These are phyloP conservation scores for Eutrigla gurnardus DNA, from an alignment of 2,797 vertebrate species.

Conservation along the genomic window DNA sequence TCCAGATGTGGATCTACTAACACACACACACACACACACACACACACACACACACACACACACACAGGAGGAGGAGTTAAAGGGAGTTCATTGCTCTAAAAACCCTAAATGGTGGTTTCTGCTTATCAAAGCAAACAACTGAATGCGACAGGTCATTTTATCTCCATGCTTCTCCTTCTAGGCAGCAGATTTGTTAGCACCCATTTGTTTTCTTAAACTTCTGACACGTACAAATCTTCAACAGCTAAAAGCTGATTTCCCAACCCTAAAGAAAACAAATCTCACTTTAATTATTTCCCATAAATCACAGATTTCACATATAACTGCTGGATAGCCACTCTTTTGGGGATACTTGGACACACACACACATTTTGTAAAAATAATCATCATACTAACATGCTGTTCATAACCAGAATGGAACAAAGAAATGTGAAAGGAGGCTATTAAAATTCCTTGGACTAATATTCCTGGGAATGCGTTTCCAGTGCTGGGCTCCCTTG, in stretches of 20 bases:
- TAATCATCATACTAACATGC: no score
- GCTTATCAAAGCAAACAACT: constrained; percentile 1
- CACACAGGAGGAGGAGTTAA: constrained; percentile 25
- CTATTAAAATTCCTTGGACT: constrained; percentile 60
- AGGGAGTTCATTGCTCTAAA: constrained; percentile 23
- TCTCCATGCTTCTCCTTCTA: constrained; percentile 24
- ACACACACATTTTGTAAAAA: constrained; percentile 16
- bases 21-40: constrained; percentile 26
- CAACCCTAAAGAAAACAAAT: constrained; percentile 17
- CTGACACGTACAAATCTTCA: constrained; percentile 25
- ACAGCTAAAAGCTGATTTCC: not conserved
- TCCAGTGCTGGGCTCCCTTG: constrained; percentile 44
- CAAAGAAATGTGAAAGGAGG: constrained; percentile 38
- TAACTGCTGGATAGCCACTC: constrained; percentile 21
- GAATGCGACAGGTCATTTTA: constrained; percentile 41
- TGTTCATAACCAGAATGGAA: no score
- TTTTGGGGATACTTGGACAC: constrained; percentile 33
- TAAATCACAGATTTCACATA: constrained; percentile 29
- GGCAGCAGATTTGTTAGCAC: constrained; percentile 18
- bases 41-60: constrained; percentile 10
- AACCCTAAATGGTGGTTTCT: constrained; percentile 41
- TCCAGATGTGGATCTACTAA: constrained; percentile 77
- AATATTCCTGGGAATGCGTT: constrained; percentile 65
- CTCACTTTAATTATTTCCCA: constrained; percentile 7
- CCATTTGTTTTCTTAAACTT: constrained; percentile 4